Evolutionary conservation across 2,113 vertebrate species (phyloP).

Genomic region (Thomomys bottae): DNA sequence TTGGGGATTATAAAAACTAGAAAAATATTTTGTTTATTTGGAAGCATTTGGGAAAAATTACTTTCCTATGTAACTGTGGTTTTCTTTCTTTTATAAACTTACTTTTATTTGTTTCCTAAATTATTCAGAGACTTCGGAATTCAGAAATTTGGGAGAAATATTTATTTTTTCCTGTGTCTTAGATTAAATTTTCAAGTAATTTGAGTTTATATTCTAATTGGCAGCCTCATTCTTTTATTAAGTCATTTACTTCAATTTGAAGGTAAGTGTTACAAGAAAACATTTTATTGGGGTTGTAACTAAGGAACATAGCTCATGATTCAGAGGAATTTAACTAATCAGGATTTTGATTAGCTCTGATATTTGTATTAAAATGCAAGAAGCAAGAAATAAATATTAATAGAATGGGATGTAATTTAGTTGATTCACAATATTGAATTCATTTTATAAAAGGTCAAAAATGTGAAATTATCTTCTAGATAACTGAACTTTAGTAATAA

Average conservation of each 20-base stretch:
- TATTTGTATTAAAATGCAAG: slow-evolving; percentile 31
- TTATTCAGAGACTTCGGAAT: slow-evolving; percentile 17
- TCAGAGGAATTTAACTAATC: slow-evolving; percentile 1
- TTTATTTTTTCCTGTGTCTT: neutral
- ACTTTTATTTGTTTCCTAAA: neutral
- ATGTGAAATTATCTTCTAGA: neutral
- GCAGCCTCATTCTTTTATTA: neutral
- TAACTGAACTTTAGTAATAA: neutral
- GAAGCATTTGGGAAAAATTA: slow-evolving; percentile 38
- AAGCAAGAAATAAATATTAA: neutral
- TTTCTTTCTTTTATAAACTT: neutral
- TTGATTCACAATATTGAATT: neutral
- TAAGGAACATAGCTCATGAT: neutral
- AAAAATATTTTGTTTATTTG: slow-evolving; percentile 4
- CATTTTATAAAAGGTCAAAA: neutral
- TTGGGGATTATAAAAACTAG: neutral
- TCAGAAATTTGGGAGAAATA: slow-evolving; percentile 35
- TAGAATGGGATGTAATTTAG: neutral
- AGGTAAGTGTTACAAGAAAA: slow-evolving; percentile 19
- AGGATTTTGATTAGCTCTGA: neutral
- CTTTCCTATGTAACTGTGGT: neutral
- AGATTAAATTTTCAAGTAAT: slow-evolving; percentile 24
- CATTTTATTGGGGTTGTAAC: neutral
- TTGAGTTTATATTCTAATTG: neutral
- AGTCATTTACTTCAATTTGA: slow-evolving; percentile 11